Percentiles rank a stretch among this genome's conserved stretches.
phyloP scores from a whole-genome alignment of 1,140 invertebrate genomes.

The Conus betulinus region DNA sequence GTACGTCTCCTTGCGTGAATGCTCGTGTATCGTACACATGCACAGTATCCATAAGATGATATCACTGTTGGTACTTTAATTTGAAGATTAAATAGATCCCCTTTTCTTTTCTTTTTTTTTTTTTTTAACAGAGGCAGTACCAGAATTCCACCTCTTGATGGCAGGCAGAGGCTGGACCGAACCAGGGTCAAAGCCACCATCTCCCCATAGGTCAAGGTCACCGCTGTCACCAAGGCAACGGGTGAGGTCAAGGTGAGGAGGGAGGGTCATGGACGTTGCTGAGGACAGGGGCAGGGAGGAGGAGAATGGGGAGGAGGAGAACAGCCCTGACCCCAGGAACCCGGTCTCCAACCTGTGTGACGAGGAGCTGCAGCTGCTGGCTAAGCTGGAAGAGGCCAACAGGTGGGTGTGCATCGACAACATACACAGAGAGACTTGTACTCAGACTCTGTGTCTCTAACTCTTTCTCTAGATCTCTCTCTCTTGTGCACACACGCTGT shows the following conservation, averaged over 20 bases:
- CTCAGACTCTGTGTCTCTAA: no score
- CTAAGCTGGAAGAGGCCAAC: slow-evolving; percentile 95
- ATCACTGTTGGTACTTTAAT: no score
- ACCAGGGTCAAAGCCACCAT: background rate
- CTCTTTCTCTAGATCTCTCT: no score
- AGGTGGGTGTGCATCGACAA: slow-evolving; percentile 76
- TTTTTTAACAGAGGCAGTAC: no score
- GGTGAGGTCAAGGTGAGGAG: background rate
- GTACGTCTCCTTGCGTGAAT: background rate
- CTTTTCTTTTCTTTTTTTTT: background rate
- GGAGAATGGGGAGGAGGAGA: slow-evolving; percentile 5
- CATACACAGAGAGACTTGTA: no score
- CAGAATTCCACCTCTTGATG: background rate
- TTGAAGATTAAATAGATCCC: no score
- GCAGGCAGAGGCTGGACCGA: background rate
- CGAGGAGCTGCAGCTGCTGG: slow-evolving; percentile 88
- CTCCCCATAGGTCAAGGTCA: background rate
- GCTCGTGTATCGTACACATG: background rate
- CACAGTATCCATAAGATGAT: background rate
- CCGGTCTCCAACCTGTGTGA: background rate
- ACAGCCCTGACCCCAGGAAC: background rate
- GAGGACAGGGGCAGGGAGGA: background rate
- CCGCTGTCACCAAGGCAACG: background rate
- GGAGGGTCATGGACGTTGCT: slow-evolving; percentile 28
- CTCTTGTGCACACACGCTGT: no score